A percentile compares a stretch with the other conserved stretches of the same genome.
phyloP scores from a whole-genome alignment of 2,797 vertebrate species.

The Melanotaenia maccullochi region DNA sequence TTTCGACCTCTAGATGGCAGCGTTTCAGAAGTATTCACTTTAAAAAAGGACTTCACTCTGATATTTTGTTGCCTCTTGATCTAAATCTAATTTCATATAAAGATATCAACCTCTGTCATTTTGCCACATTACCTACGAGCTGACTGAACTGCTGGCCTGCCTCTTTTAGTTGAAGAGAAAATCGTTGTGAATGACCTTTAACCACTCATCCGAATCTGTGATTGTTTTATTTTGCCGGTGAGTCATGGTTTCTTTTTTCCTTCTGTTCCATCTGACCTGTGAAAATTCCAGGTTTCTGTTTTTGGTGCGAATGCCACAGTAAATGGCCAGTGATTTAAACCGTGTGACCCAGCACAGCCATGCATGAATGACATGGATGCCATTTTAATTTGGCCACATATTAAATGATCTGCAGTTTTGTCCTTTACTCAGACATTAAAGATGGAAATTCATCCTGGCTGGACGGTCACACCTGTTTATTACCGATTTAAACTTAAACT shows the following conservation, averaged over 20 bases:
- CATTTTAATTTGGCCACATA: neutral
- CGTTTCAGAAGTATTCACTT: neutral
- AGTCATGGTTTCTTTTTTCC: neutral
- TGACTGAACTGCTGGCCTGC: neutral
- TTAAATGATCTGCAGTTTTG: neutral
- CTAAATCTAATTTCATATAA: neutral
- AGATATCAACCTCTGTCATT: neutral
- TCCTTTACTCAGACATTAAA: no score
- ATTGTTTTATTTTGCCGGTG: slow-evolving; percentile 11
- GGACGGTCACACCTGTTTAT: no score
- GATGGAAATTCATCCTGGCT: no score
- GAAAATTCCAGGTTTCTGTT: slow-evolving; percentile 14
- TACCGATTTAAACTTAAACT: neutral
- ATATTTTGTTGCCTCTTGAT: neutral
- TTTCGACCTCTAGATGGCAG: slow-evolving; percentile 45
- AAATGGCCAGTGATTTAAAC: slow-evolving; percentile 12
- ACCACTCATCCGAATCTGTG: slow-evolving; percentile 51
- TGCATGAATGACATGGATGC: neutral
- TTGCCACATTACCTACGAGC: neutral
- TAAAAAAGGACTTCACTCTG: neutral
- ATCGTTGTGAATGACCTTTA: slow-evolving; percentile 20
- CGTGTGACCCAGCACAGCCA: no score
- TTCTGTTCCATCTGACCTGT: slow-evolving; percentile 31
- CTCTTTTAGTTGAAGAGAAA: neutral
- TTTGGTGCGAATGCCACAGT: neutral